Base-by-base conservation (phyloP, 2,888 invertebrate species). In the Xylocampa areola region DNA sequence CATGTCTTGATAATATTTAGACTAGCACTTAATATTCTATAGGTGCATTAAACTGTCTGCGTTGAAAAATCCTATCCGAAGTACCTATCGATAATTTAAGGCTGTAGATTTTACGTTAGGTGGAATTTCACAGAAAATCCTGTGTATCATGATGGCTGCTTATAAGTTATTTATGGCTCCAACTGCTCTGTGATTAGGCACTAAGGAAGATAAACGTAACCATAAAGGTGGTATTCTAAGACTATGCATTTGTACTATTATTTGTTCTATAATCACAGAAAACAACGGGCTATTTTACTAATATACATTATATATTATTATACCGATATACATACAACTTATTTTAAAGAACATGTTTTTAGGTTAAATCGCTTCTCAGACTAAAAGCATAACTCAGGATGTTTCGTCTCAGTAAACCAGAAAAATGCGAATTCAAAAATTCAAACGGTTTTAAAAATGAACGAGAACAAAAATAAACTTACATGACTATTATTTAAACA, bases 101-200 rank as follows among this genome's bases (percentile, higher is more conserved):
- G 29, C n/a, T 37, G 23, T 13, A 47, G 14, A 17, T n/a, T 33
- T 17, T 14, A 32, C 11, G 8, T 11, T 43, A 13, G 8, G 19
- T 19, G 25, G 13, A 66, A 67, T 59, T 59, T 59, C 37, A 30
- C 41, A 39, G 37, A 25, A 11, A 25, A 14, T 39, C 25, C 13
- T 10, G 23, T 5, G 43, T 36, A 40, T 17, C 39, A 23, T 17
- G 27, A 59, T 30, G n/a, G 11, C 14, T 32, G 17, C 8, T 6
- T 36, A 27, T 45, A 33, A 60, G 49, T 68, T 60, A 50, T 60
- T 60, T 41, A 60, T 21, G 21, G 23, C 4, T 11, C 7, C 40
- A 11, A 39, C 25, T 32, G 41, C 40, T 40, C 16, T 3, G 19
- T 44, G 10, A 45, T 44, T 40, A 49, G 21, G n/a, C n/a, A n/a